A percentile compares a stretch with the other conserved stretches of the same genome.
Conservation (phyloP, 2,113 vertebrate genomes). For the Sisor rabdophorus region DNA sequence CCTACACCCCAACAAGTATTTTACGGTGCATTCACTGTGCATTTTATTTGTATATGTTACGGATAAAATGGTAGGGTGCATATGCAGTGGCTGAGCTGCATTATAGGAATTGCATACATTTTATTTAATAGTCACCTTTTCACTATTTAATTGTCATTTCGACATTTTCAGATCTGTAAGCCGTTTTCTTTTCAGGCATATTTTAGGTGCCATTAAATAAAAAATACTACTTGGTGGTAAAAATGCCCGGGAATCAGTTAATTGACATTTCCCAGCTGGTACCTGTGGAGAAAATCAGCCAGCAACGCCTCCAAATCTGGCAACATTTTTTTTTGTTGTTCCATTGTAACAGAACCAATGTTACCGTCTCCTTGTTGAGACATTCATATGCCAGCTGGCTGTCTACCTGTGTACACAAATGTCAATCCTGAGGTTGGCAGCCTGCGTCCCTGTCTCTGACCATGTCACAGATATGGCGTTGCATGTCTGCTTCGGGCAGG, state of each 20-base stretch:
- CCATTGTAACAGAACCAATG: neutral
- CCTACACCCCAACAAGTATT: too few species aligned
- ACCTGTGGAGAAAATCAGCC: neutral
- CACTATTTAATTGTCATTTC: neutral
- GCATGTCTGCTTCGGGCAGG: slow-evolving; percentile 52
- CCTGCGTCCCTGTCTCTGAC: slow-evolving; percentile 53
- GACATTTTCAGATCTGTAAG: neutral
- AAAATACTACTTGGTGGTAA: neutral
- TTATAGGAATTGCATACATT: neutral
- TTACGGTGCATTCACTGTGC: too few species aligned
- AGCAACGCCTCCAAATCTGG: neutral
- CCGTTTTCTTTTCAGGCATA: neutral
- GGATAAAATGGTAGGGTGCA: too few species aligned
- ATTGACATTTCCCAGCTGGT: neutral
- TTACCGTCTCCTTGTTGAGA: slow-evolving; percentile 37
- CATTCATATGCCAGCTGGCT: slow-evolving; percentile 56
- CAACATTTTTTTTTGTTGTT: neutral
- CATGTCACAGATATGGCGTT: slow-evolving; percentile 51
- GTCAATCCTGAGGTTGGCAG: slow-evolving; percentile 46
- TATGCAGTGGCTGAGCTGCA: neutral
- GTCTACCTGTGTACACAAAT: slow-evolving; percentile 50
- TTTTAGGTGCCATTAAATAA: neutral
- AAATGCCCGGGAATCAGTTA: neutral
- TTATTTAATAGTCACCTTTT: neutral
- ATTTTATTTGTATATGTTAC: too few species aligned